Base-by-base conservation (phyloP, 2,113 vertebrate genomes). In the Dromiciops gliroides region DNA sequence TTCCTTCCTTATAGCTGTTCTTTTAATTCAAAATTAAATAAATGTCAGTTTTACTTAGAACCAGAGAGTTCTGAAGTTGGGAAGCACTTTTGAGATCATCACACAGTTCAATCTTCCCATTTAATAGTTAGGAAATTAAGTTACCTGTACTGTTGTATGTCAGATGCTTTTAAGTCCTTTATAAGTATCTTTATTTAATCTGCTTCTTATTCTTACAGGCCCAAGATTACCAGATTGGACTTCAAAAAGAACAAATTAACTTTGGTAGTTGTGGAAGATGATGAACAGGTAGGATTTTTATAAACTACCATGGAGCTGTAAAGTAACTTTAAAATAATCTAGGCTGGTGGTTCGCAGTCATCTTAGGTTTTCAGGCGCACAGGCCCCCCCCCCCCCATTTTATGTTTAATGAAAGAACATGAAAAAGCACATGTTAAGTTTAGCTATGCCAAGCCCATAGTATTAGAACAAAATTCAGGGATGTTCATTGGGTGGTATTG, bases 201-300 rank as follows among this genome's bases (percentile, higher is more conserved):
- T 96, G 25, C 28, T 24, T 94, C 48, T 96, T 96, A 91, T 88
- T 83, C 37, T 95, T 97, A 7, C 97, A 99, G 99, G 99, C 99
- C 99, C 44, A 99, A 99, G 98, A 99, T 99, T 98, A 99, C 99
- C 49, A 99, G 99, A 53, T 98, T 99, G 98, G 99, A 99, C 98
- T 99, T 99, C 97, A 99, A 99, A 98, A 99, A 99, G 98, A 99
- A 98, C 98, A 99, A 99, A 97, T 98, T 99, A 97, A 99, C 99
- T 0, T 98, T 99, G 26, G 99, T 99, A 94, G 99, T 99, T 56
- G 99, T 99, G 97, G 99, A 99, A 98, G 99, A 99, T 96, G 99
- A 99, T 95, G 99, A 99, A 60, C 99, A 99, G 99, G 99, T 99
- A 98, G 93, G 95, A 97, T 0, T 83, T 92, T 1, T 83, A 19